Conservation (phyloP, 2,113 vertebrate genomes). For the Rhabdornis inornatus region DNA sequence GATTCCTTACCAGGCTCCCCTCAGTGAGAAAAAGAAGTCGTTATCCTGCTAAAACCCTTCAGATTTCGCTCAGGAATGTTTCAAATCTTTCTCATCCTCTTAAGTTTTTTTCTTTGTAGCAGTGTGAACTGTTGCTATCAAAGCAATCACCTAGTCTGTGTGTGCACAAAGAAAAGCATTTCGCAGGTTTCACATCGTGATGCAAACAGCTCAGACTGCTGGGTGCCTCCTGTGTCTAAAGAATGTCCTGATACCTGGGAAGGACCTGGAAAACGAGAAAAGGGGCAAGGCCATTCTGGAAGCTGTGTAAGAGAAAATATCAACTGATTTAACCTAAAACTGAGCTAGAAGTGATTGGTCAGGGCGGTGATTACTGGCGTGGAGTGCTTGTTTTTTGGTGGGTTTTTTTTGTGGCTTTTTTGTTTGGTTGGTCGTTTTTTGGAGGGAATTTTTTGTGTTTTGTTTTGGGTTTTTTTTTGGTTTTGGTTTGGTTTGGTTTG, state of each 20-base stretch:
- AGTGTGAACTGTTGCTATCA: constrained; percentile 51
- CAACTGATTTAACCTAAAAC: neutral
- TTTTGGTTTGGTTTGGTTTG: too few relatives aligned
- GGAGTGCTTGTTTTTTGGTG: neutral
- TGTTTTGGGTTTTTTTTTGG: too few relatives aligned
- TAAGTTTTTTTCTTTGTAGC: constrained; percentile 24
- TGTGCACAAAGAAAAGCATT: neutral
- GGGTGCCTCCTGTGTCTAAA: neutral
- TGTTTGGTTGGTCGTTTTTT: too few relatives aligned
- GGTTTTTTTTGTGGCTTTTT: too few relatives aligned
- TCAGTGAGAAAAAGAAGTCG: constrained; percentile 16
- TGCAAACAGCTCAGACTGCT: neutral
- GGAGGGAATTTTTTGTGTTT: too few relatives aligned
- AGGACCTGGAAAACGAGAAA: neutral
- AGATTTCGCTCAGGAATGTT: constrained; percentile 38
- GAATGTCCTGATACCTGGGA: neutral
- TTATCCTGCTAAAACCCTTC: constrained; percentile 44
- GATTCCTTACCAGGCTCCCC: constrained; percentile 29
- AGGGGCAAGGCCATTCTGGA: neutral
- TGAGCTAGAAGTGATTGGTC: neutral
- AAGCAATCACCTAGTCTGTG: constrained; percentile 19
- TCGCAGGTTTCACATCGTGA: neutral
- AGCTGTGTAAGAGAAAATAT: neutral
- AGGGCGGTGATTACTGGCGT: neutral
- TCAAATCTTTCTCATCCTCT: constrained; percentile 53